Percentiles rank a stretch among this genome's conserved stretches.
phyloP scores from a whole-genome alignment of 2,797 vertebrate species.

The Buceros bicornis region DNA sequence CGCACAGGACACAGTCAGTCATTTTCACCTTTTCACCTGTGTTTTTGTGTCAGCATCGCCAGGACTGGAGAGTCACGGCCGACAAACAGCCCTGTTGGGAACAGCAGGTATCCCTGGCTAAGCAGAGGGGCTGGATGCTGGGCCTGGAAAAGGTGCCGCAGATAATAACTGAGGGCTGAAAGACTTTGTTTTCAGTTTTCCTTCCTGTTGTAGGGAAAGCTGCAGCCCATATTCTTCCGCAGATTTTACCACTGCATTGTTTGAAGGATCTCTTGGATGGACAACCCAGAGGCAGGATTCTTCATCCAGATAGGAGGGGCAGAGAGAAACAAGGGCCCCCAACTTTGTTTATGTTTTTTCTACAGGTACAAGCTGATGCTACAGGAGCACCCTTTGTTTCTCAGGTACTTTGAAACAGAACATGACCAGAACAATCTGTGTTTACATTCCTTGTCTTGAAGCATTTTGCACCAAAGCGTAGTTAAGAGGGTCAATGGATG shows the following conservation, averaged over 20 bases:
- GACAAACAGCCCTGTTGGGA: background rate
- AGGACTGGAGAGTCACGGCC: background rate
- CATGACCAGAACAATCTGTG: background rate
- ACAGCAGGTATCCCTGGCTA: background rate
- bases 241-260: background rate
- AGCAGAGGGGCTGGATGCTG: background rate
- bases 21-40: background rate
- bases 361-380: background rate
- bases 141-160: background rate
- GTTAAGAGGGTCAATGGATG: background rate
- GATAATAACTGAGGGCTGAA: background rate
- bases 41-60: background rate
- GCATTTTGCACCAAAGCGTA: background rate
- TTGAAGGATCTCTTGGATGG: background rate
- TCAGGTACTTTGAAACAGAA: slow-evolving; percentile 14
- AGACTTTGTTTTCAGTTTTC: background rate
- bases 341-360: background rate
- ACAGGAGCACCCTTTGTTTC: background rate
- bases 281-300: background rate
- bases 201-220: background rate
- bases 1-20: background rate
- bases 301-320: background rate
- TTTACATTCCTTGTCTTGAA: slow-evolving; percentile 5
- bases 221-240: background rate
- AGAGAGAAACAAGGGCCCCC: background rate